A percentile compares a stretch with the other conserved stretches of the same genome.
These are phyloP conservation scores for Drosophila kuntzei DNA, from an alignment of 2,888 invertebrate genomes.

Conservation along the genomic window DNA sequence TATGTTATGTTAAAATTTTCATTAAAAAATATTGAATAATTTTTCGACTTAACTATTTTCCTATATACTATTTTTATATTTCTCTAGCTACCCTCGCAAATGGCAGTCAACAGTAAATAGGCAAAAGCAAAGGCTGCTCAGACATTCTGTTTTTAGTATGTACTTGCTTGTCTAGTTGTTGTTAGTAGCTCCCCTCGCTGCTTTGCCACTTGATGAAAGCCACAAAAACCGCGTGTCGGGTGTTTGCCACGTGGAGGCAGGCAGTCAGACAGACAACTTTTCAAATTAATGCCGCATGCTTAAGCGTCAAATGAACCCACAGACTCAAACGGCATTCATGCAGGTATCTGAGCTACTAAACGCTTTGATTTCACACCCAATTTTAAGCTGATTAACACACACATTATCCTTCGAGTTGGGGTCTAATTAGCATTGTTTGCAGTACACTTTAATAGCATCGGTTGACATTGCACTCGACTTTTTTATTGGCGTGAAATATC, in stretches of 20 bases:
- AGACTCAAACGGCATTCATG: constrained; percentile 38
- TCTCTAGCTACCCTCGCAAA: constrained; percentile 39
- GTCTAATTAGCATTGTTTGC: constrained; percentile 62
- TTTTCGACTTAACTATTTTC: no score
- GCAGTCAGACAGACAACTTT: constrained; percentile 28
- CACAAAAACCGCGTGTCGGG: constrained; percentile 70
- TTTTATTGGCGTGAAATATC: constrained; percentile 46
- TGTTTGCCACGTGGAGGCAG: constrained; percentile 16
- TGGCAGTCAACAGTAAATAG: constrained; percentile 30
- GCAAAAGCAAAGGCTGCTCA: constrained; percentile 47
- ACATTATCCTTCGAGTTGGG: constrained; percentile 34
- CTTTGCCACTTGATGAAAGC: constrained; percentile 19
- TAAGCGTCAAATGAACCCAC: constrained; percentile 62
- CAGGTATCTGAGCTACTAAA: constrained; percentile 44
- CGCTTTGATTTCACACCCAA: constrained; percentile 64
- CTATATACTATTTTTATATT: not conserved
- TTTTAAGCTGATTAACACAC: constrained; percentile 68
- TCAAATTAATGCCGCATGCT: constrained; percentile 65
- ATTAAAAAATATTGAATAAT: no score
- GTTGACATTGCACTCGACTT: constrained; percentile 8
- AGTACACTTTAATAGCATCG: constrained; percentile 22
- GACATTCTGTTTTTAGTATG: constrained; percentile 46
- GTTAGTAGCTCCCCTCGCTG: constrained; percentile 10
- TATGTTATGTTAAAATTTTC: no score
- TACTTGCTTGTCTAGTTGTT: constrained; percentile 18